Percentiles rank a stretch among this genome's conserved stretches.
Evolutionary conservation across 2,888 invertebrate species (phyloP).

Genomic region (Luperina nickerlii): DNA sequence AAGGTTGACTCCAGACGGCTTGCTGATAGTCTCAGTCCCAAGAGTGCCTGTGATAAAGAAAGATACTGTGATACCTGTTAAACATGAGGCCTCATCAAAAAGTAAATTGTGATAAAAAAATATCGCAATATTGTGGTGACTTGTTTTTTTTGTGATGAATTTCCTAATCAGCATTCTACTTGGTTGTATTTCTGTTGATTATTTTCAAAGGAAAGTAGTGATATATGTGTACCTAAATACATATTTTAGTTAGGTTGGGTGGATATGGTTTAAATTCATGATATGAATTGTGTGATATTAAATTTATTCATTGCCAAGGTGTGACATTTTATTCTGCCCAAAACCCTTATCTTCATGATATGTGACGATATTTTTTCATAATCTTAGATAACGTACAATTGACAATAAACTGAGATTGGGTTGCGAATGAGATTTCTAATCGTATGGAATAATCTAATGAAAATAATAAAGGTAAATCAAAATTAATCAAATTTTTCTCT

Average conservation of each 20-base stretch:
- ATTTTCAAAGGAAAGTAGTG: slow-evolving; percentile 6
- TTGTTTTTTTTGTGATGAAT: slow-evolving; percentile 4
- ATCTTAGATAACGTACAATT: slow-evolving; percentile 10
- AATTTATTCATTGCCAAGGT: slow-evolving; percentile 32
- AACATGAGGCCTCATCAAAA: slow-evolving; percentile 71
- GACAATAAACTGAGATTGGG: slow-evolving; percentile 8
- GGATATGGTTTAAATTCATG: slow-evolving; percentile 1
- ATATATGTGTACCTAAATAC: slow-evolving; percentile 33
- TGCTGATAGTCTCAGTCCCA: slow-evolving; percentile 76
- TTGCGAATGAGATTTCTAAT: neutral
- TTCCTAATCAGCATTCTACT: slow-evolving; percentile 23
- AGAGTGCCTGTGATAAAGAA: slow-evolving; percentile 70
- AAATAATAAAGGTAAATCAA: neutral
- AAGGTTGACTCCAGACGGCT: slow-evolving; percentile 76
- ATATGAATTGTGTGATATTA: slow-evolving; percentile 46
- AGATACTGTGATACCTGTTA: slow-evolving; percentile 80
- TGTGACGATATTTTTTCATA: neutral
- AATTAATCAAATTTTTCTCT: neutral
- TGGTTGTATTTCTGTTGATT: slow-evolving; percentile 20
- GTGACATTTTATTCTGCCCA: slow-evolving; percentile 6
- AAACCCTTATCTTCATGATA: slow-evolving; percentile 20
- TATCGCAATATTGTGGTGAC: neutral
- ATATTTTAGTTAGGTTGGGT: neutral
- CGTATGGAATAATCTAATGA: neutral
- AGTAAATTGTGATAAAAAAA: slow-evolving; percentile 73